phyloP scores from a whole-genome alignment of 92 coral and sea anemone species.

The Scolanthus callimorphus region DNA sequence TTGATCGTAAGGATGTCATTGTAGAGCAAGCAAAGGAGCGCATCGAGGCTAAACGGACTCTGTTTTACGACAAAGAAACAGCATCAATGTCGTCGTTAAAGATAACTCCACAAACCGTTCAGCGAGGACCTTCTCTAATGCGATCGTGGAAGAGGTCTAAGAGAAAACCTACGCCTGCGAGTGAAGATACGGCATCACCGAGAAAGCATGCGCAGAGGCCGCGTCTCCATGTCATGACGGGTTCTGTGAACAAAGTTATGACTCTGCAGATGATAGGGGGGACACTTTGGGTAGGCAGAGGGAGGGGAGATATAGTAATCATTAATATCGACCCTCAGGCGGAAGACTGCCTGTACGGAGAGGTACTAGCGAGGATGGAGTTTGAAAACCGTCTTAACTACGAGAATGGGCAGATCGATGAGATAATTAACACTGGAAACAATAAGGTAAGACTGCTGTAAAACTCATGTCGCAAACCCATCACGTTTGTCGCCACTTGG shows the following conservation, averaged over 20 bases:
- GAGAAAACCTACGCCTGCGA: slow-evolving; percentile 12
- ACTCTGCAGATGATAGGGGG: slow-evolving; percentile 64
- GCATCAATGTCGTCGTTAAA: slow-evolving; percentile 48
- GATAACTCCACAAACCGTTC: slow-evolving; percentile 19
- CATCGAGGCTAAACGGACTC: slow-evolving; percentile 4
- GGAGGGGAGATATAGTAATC: slow-evolving; percentile 63
- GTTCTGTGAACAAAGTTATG: slow-evolving; percentile 75
- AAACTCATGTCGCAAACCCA: no score
- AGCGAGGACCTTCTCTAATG: slow-evolving; percentile 59
- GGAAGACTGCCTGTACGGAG: slow-evolving; percentile 47
- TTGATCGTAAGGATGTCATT: slow-evolving; percentile 52
- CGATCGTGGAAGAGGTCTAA: slow-evolving; percentile 46
- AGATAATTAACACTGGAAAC: slow-evolving; percentile 64
- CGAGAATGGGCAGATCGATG: slow-evolving; percentile 71
- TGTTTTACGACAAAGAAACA: slow-evolving; percentile 5
- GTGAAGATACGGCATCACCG: slow-evolving; percentile 2
- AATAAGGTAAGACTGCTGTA: slow-evolving; percentile 63
- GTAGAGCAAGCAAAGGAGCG: slow-evolving; percentile 42
- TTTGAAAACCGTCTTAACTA: slow-evolving; percentile 50
- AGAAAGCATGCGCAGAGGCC: slow-evolving; percentile 50
- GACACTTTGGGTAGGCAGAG: slow-evolving; percentile 81
- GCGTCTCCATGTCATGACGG: slow-evolving; percentile 60
- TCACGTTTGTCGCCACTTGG: no score
- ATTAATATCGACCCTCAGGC: slow-evolving; percentile 59
- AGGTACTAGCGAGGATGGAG: slow-evolving; percentile 69